These are phyloP conservation scores for Brachionichthys hirsutus DNA, from an alignment of 2,113 vertebrate species.

Conservation along the genomic window DNA sequence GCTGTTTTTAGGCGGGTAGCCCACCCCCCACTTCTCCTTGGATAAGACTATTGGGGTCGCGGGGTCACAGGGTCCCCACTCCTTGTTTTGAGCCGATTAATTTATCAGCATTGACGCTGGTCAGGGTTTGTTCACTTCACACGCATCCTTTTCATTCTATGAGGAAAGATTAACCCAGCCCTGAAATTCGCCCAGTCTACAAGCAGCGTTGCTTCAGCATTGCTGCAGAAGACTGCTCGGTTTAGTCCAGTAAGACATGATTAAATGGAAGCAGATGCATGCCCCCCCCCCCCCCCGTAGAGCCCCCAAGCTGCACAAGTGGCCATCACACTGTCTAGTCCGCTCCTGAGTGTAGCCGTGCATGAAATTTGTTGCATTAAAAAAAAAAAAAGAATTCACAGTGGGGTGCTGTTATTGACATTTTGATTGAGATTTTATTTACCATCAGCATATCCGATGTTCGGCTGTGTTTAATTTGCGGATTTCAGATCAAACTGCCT, in stretches of 20 bases:
- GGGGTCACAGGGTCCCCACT: conserved; percentile 53
- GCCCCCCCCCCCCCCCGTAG: conserved; percentile 49
- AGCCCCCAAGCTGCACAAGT: conserved; percentile 47
- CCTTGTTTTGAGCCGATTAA: conserved; percentile 71
- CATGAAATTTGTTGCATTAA: conserved; percentile 1
- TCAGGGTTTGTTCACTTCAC: conserved; percentile 25
- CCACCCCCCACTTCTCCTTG: conserved; percentile 29
- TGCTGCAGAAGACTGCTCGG: conserved; percentile 9
- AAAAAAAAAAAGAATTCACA: not conserved
- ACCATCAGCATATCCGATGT: not conserved
- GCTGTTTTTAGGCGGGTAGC: conserved; percentile 46
- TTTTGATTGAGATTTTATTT: not conserved
- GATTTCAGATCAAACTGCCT: conserved; percentile 29
- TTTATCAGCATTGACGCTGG: conserved; percentile 56
- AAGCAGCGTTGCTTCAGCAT: not conserved
- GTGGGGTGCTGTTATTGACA: not conserved
- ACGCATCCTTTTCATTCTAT: conserved; percentile 17
- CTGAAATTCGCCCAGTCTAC: conserved; percentile 34
- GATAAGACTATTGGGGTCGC: conserved; percentile 21
- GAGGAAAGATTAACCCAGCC: conserved; percentile 49
- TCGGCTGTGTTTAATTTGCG: not conserved
- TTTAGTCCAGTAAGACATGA: conserved; percentile 33
- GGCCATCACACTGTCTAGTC: conserved; percentile 50
- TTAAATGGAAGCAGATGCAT: conserved; percentile 56
- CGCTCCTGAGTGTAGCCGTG: conserved; percentile 2